These are phyloP conservation scores for Ptilodon capucinus DNA, from an alignment of 2,888 invertebrate species.

Conservation along the genomic window DNA sequence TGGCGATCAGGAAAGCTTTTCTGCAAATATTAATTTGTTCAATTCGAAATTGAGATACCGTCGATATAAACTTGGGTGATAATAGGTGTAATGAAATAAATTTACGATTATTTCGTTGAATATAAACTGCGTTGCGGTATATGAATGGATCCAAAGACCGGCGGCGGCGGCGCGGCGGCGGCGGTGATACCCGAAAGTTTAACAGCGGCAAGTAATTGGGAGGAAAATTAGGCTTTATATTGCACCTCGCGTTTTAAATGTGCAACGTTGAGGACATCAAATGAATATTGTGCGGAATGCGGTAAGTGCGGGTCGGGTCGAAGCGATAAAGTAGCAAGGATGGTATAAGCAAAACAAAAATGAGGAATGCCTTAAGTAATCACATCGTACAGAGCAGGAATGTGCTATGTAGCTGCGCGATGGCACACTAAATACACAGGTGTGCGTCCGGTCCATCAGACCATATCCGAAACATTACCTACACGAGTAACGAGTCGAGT, in stretches of 20 bases:
- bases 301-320: no score
- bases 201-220: slow-evolving; percentile 34
- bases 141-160: slow-evolving; percentile 39
- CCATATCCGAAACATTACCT: slow-evolving; percentile 59
- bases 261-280: neutral
- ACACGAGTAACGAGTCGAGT: slow-evolving; percentile 15
- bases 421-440: slow-evolving; percentile 59
- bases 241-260: slow-evolving; percentile 9
- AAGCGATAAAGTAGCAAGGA: slow-evolving; percentile 6
- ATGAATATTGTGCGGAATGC: neutral
- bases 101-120: slow-evolving; percentile 39
- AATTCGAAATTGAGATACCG: slow-evolving; percentile 45
- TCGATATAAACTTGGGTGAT: slow-evolving; percentile 30
- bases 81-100: slow-evolving; percentile 37
- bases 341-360: slow-evolving; percentile 20
- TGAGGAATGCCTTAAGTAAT: slow-evolving; percentile 32
- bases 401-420: slow-evolving; percentile 44
- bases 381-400: slow-evolving; percentile 47
- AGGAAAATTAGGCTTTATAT: slow-evolving; percentile 32
- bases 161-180: no score
- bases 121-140: slow-evolving; percentile 33
- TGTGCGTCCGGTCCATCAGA: slow-evolving; percentile 73
- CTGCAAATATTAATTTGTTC: slow-evolving; percentile 44
- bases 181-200: slow-evolving; percentile 25
- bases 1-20: slow-evolving; percentile 33